These are phyloP conservation scores for Distichodus sexfasciatus DNA, from an alignment of 2,797 vertebrate genomes.

Conservation along the genomic window DNA sequence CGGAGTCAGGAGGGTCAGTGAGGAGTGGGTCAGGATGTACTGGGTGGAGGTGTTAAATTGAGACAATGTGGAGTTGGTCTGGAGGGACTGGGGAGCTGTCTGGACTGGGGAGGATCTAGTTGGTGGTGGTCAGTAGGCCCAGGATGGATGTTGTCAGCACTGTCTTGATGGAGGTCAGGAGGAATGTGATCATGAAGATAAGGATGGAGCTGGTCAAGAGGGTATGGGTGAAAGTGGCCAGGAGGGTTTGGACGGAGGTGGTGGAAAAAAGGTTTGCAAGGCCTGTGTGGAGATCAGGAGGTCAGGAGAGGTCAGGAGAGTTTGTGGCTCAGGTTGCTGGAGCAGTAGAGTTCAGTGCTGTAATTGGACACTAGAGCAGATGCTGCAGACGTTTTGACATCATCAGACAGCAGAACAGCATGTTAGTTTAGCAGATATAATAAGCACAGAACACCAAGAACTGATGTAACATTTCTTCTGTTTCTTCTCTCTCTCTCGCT, in stretches of 20 bases:
- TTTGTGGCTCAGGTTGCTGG: not conserved
- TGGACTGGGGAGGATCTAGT: too few relatives aligned
- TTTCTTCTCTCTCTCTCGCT: conserved; percentile 1
- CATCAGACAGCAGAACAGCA: not conserved
- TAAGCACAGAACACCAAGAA: conserved; percentile 23
- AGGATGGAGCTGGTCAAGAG: not conserved
- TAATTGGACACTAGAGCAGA: not conserved
- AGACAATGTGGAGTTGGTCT: too few relatives aligned
- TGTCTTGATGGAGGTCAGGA: too few relatives aligned
- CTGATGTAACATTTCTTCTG: not conserved
- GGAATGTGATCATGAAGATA: too few relatives aligned
- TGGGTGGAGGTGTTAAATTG: too few relatives aligned
- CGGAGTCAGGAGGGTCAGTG: too few relatives aligned
- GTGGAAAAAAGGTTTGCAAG: not conserved
- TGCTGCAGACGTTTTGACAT: not conserved
- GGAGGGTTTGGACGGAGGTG: not conserved
- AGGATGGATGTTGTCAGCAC: not conserved
- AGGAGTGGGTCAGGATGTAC: too few relatives aligned
- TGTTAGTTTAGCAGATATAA: conserved; percentile 21
- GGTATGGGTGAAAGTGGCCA: not conserved
- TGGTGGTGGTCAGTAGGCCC: not conserved
- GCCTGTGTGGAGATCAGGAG: too few relatives aligned
- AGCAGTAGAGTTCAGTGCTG: not conserved
- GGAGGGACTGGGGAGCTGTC: too few relatives aligned
- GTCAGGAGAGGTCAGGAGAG: too few relatives aligned